Percentiles rank a stretch among this genome's conserved stretches.
These are phyloP conservation scores for Mesocricetus auratus DNA, from an alignment of 2,113 vertebrate genomes.

Conservation along the genomic window DNA sequence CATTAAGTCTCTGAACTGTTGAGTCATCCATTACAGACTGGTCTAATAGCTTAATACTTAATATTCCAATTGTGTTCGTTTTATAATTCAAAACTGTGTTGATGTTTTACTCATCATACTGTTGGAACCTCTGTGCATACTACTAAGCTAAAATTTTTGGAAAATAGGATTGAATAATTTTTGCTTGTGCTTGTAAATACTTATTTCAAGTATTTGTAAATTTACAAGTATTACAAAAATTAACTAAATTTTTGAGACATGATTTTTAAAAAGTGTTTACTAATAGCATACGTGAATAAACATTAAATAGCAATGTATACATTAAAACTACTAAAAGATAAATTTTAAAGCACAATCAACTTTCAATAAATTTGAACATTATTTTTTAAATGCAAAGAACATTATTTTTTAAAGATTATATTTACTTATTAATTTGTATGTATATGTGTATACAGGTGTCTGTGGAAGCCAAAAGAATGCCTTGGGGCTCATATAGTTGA, in stretches of 20 bases:
- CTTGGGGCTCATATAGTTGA: background rate
- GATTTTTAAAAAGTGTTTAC: background rate
- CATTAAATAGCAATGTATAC: background rate
- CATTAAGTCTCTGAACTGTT: background rate
- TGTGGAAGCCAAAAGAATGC: background rate
- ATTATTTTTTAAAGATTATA: background rate
- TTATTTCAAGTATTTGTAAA: background rate
- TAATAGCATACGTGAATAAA: background rate
- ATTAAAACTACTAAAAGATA: background rate
- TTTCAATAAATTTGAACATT: constrained; percentile 5
- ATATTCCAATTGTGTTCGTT: background rate
- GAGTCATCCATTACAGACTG: background rate
- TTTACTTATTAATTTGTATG: background rate
- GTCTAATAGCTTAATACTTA: background rate
- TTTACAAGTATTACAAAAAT: background rate
- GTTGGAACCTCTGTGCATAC: background rate
- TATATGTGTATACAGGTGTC: background rate
- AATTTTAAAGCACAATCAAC: background rate
- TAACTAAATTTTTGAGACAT: background rate
- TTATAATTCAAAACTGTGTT: background rate
- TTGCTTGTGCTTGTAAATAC: background rate
- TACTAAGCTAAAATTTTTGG: background rate
- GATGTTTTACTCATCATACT: constrained; percentile 18
- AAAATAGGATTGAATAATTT: background rate
- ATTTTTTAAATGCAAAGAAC: too few species aligned